Percentiles rank a stretch among this genome's conserved stretches.
These are phyloP conservation scores for Stenolophus ochropezus DNA, from an alignment of 2,888 invertebrate species.

Conservation along the genomic window DNA sequence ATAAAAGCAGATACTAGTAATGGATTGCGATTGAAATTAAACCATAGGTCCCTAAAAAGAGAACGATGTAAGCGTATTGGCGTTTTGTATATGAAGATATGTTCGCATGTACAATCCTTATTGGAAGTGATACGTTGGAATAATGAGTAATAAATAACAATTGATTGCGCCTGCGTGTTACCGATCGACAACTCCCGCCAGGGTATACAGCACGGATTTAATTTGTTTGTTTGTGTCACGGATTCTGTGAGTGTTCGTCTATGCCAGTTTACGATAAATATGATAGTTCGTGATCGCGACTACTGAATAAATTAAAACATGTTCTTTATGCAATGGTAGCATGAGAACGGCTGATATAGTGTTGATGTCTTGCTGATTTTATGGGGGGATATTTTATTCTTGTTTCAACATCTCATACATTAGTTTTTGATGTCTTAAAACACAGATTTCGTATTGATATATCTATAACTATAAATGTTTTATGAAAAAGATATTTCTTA, in stretches of 20 bases:
- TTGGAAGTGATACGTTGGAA: too few species aligned
- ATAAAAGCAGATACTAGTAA: too few species aligned
- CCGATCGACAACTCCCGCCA: conserved; percentile 30
- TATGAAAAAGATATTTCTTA: background rate
- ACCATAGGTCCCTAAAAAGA: too few species aligned
- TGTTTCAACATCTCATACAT: background rate
- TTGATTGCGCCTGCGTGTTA: conserved; percentile 67
- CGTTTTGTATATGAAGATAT: too few species aligned
- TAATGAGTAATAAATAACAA: conserved; percentile 69
- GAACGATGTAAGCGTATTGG: too few species aligned
- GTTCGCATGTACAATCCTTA: too few species aligned
- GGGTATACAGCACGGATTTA: conserved; percentile 69
- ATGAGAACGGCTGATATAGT: conserved; percentile 17
- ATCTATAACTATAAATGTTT: too few species aligned
- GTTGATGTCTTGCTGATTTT: conserved; percentile 37
- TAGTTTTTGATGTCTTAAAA: background rate
- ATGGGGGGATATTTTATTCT: conserved; percentile 11
- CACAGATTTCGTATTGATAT: background rate
- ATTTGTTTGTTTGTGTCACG: conserved; percentile 70
- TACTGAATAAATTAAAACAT: conserved; percentile 38
- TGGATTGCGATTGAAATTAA: too few species aligned
- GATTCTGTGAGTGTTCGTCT: conserved; percentile 8
- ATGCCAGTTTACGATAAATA: background rate
- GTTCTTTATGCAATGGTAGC: conserved; percentile 23
- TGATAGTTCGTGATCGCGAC: conserved; percentile 36